A percentile compares a stretch with the other conserved stretches of the same genome.
Evolutionary conservation across 2,797 vertebrate species (phyloP).

Genomic region (Periophthalmus magnuspinnatus): DNA sequence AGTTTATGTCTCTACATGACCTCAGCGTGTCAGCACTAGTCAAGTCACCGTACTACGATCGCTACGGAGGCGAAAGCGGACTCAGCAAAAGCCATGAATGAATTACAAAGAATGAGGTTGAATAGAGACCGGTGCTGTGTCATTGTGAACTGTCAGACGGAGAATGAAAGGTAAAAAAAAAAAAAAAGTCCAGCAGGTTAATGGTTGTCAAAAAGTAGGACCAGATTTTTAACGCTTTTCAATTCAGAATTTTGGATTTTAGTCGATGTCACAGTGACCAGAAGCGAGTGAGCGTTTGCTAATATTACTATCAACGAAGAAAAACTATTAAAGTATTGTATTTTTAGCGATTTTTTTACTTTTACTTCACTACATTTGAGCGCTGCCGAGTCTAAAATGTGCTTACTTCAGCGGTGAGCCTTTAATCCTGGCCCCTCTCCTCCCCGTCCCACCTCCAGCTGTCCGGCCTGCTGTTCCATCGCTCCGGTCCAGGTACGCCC

Average conservation of each 20-base stretch:
- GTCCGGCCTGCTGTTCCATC: slow-evolving; percentile 59
- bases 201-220: no score
- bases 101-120: slow-evolving; percentile 65
- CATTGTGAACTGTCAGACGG: slow-evolving; percentile 55
- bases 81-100: slow-evolving; percentile 23
- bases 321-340: no score
- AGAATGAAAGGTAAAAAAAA: no score
- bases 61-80: background rate
- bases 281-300: no score
- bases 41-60: slow-evolving; percentile 47
- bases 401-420: slow-evolving; percentile 25
- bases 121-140: slow-evolving; percentile 62
- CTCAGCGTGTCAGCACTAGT: slow-evolving; percentile 33
- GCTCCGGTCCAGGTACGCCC: slow-evolving; percentile 66
- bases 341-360: no score
- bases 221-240: no score
- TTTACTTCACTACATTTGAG: background rate
- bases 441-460: slow-evolving; percentile 38
- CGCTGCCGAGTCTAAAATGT: slow-evolving; percentile 13
- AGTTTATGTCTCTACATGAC: background rate
- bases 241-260: no score
- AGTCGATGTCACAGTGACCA: no score
- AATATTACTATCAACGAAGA: no score
- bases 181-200: no score
- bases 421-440: slow-evolving; percentile 37